A percentile compares a stretch with the other conserved stretches of the same genome.
phyloP scores from a whole-genome alignment of 2,888 invertebrate genomes.

The Papilio gigon region DNA sequence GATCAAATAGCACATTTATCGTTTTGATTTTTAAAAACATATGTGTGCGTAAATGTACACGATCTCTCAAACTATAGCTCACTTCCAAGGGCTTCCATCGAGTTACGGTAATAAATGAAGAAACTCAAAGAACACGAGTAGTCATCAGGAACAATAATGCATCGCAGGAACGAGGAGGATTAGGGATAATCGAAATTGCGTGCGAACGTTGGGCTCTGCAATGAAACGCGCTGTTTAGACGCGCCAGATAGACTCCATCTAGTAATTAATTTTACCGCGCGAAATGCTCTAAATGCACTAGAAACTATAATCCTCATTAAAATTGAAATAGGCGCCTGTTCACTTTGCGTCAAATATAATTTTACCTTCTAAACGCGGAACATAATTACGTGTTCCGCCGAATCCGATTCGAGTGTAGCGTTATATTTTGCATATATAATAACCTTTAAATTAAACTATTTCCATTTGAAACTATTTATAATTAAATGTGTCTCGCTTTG shows the following conservation, averaged over 20 bases:
- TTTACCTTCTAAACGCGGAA: conserved; percentile 75
- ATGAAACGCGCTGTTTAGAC: conserved; percentile 65
- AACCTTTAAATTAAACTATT: conserved; percentile 21
- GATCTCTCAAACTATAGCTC: background rate
- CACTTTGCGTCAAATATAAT: conserved; percentile 77
- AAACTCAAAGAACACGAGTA: background rate
- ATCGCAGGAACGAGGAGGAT: conserved; percentile 49
- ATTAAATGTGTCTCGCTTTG: conserved; percentile 10
- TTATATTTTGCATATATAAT: conserved; percentile 25
- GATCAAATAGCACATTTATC: background rate
- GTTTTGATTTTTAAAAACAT: background rate
- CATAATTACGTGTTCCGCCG: conserved; percentile 67
- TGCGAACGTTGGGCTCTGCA: conserved; percentile 59
- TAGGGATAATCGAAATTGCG: conserved; percentile 56
- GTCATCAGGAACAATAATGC: conserved; percentile 25
- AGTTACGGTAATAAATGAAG: background rate
- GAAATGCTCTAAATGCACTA: conserved; percentile 80
- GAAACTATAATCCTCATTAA: conserved; percentile 81
- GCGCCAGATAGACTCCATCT: conserved; percentile 72
- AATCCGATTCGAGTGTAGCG: conserved; percentile 43
- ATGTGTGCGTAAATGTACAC: background rate
- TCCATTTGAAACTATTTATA: conserved; percentile 21
- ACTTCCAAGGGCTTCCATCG: background rate
- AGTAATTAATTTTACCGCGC: conserved; percentile 80
- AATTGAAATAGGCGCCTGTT: conserved; percentile 78